Conservation (phyloP, 2,113 vertebrate species). For the Limanda limanda region DNA sequence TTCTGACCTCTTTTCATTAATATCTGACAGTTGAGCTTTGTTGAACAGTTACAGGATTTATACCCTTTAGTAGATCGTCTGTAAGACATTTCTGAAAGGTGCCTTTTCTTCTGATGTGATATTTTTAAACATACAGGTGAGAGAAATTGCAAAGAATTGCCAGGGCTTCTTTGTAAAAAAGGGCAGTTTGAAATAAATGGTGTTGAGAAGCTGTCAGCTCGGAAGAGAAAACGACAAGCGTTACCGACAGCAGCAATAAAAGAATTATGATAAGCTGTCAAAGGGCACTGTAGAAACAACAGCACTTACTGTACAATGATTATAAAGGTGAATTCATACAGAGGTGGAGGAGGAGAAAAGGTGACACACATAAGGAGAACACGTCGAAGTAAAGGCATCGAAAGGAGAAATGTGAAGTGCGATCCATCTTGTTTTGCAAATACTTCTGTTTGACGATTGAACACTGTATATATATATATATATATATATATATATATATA, state of each 20-base stretch:
- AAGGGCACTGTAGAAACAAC: background rate
- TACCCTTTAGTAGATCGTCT: background rate
- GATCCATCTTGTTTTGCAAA: too few species aligned
- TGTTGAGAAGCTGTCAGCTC: background rate
- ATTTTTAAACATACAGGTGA: conserved; percentile 37
- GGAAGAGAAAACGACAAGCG: background rate
- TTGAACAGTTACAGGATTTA: conserved; percentile 49
- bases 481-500: too few species aligned
- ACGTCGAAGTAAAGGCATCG: too few species aligned
- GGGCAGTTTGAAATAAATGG: conserved; percentile 12
- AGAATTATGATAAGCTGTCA: conserved; percentile 4
- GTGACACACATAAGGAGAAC: background rate
- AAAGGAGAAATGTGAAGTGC: too few species aligned
- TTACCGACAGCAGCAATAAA: background rate
- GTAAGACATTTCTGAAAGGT: conserved; percentile 34
- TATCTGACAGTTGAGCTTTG: conserved; percentile 9
- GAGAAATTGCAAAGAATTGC: conserved; percentile 16
- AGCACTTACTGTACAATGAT: background rate
- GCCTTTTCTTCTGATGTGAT: conserved; percentile 26
- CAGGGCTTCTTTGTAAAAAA: conserved; percentile 12
- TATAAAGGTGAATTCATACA: background rate
- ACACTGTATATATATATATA: too few species aligned
- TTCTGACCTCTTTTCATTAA: conserved; percentile 15
- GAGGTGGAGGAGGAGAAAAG: background rate
- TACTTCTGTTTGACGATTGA: too few species aligned